Evolutionary conservation across 2,888 invertebrate genomes (phyloP), one percentile per base, ranked within the genome.

Genomic region (Athalia circularis): DNA sequence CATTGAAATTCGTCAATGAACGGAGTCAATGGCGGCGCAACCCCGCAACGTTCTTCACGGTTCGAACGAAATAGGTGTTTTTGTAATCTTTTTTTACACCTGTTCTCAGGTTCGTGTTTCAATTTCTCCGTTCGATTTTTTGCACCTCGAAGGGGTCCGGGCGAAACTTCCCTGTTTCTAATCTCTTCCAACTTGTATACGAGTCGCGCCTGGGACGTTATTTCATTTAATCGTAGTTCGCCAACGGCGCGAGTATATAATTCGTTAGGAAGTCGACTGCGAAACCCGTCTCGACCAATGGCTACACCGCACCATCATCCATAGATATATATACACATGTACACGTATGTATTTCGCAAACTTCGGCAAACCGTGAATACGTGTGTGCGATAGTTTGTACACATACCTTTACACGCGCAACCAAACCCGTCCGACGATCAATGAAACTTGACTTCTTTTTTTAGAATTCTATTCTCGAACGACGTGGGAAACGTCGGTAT

Each of bases 1-100:
- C 72, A 72, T 72, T 72, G 57, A 72, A 72, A 72, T 72, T 72
- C 59, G 72, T 59, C 72, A 72, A 72, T 59, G 72, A 72, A 72
- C 43, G 43, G 11, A 54, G 70, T 57, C 70, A 59, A 72, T 65
- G 64, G 64, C 45, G 57, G 72, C 45, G 45, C 11, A 15, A 47
- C 6, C 9, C 29, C 15, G 6, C 47, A 65, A 11, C 47, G n/a
- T 29, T 29, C 29, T 29, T 29, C 29, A 29, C 29, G 29, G 1
- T 29, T 29, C 0, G 29, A 29, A 29, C 29, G 29, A 2, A 29
- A 29, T 29, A 29, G 29, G 29, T 29, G 0, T 29, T 29, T 29
- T 29, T 29, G 1, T 29, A 0, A 29, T 29, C 29, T 29, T 2
- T 29, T 29, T 29, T 29, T 29, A 29, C 29, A 29, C 29, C 29